These are phyloP conservation scores for Muscicapa adusta DNA, from an alignment of 2,113 vertebrate genomes.

Conservation along the genomic window DNA sequence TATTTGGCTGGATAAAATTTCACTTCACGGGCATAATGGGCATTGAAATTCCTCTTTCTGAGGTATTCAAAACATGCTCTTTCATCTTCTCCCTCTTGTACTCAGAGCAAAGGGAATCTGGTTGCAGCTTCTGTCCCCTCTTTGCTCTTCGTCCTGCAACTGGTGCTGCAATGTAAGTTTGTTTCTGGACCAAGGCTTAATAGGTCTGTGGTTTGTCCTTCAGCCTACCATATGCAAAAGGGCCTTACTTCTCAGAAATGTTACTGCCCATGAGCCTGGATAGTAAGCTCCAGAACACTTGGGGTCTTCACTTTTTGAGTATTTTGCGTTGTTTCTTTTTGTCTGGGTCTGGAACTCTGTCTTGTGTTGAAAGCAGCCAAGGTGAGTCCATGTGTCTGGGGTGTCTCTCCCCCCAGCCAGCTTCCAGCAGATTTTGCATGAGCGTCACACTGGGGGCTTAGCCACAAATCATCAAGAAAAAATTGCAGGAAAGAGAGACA, in stretches of 20 bases:
- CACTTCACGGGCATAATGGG: background rate
- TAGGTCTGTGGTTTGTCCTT: background rate
- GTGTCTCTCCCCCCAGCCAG: background rate
- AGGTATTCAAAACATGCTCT: background rate
- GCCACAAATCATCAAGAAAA: background rate
- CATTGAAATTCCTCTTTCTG: background rate
- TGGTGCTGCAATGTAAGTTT: background rate
- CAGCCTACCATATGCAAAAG: background rate
- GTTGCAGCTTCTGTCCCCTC: background rate
- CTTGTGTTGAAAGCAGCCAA: fast-evolving
- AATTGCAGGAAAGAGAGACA: background rate
- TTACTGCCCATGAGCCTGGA: background rate
- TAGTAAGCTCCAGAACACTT: fast-evolving
- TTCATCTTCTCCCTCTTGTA: background rate
- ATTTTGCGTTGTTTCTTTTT: background rate
- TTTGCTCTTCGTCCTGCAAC: background rate
- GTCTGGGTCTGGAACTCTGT: background rate
- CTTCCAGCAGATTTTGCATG: background rate
- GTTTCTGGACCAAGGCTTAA: background rate
- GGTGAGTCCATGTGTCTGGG: background rate
- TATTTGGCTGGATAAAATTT: constrained; percentile 23
- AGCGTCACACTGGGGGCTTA: background rate
- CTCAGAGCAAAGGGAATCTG: background rate
- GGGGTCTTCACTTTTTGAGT: background rate
- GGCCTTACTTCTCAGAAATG: background rate